Percentiles rank a stretch among this genome's conserved stretches.
Conservation (phyloP, 1,140 invertebrate species). For the Diachasmimorpha longicaudata region DNA sequence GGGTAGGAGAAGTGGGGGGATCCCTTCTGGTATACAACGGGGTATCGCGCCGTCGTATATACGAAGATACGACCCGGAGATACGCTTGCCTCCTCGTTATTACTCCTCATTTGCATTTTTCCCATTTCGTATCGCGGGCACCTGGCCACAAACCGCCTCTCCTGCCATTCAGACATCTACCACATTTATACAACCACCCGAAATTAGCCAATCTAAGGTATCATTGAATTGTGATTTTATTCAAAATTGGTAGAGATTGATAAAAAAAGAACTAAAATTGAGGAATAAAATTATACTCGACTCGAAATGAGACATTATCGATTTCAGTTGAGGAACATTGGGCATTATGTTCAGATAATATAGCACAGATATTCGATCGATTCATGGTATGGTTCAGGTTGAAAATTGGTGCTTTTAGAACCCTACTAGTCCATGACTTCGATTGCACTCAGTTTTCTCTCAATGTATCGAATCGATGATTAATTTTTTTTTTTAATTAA, state of each 20-base stretch:
- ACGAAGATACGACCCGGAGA: conserved; percentile 34
- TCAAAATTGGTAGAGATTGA: not conserved
- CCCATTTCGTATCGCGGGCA: conserved; percentile 28
- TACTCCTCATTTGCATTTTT: conserved; percentile 38
- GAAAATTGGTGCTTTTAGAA: too few relatives aligned
- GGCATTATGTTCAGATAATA: too few relatives aligned
- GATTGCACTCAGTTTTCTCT: too few relatives aligned
- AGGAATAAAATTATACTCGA: not conserved
- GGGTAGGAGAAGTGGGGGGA: not conserved
- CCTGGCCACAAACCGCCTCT: conserved; percentile 12
- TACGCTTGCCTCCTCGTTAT: conserved; percentile 36
- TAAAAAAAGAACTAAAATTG: not conserved
- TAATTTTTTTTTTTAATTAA: too few relatives aligned
- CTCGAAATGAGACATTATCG: too few relatives aligned
- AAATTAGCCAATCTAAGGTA: conserved; percentile 1
- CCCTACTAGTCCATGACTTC: too few relatives aligned
- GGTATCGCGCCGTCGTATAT: not conserved
- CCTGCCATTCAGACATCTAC: not conserved
- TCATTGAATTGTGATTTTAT: conserved; percentile 7
- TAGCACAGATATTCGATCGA: too few relatives aligned
- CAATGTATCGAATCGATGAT: too few relatives aligned
- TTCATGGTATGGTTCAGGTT: too few relatives aligned
- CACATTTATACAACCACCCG: conserved; percentile 1
- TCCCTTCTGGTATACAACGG: not conserved
- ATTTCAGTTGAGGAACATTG: too few relatives aligned